Conservation (phyloP, 1,140 invertebrate genomes). For the Drosophila oshimai region DNA sequence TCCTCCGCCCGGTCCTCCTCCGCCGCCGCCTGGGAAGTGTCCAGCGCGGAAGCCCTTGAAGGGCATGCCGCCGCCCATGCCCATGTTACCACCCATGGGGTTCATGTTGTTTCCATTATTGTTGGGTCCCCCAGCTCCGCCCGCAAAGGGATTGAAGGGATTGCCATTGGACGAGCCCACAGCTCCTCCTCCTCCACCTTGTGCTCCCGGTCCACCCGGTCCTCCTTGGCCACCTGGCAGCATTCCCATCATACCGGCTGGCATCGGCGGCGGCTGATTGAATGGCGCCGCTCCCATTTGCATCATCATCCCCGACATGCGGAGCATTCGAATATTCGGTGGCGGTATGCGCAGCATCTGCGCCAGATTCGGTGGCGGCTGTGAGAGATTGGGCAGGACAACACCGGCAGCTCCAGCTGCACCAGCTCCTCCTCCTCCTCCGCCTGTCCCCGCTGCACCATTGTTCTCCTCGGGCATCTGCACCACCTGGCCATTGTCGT, state of each 20-base stretch:
- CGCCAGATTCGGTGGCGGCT: constrained; percentile 55
- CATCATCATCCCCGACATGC: constrained; percentile 45
- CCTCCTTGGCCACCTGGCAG: not conserved
- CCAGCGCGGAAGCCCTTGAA: constrained; percentile 49
- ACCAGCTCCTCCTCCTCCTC: not conserved
- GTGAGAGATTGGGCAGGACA: constrained; percentile 56
- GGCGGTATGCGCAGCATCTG: constrained; percentile 68
- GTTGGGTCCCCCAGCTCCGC: not conserved
- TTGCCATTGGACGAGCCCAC: constrained; percentile 73
- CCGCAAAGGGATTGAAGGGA: constrained; percentile 83
- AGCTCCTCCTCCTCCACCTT: not conserved
- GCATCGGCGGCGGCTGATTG: constrained; percentile 55
- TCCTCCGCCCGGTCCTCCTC: constrained; percentile 35
- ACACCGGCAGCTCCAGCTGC: not conserved
- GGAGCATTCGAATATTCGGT: constrained; percentile 44
- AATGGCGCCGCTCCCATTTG: constrained; percentile 80
- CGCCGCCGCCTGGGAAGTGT: constrained; percentile 38
- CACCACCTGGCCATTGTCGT: constrained; percentile 84
- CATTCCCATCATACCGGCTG: constrained; percentile 52
- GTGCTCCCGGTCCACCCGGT: not conserved
- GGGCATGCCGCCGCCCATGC: constrained; percentile 17
- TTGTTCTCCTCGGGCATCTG: constrained; percentile 80
- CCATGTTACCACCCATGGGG: constrained; percentile 20
- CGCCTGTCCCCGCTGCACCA: not conserved
- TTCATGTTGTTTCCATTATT: constrained; percentile 14